Evolutionary conservation across 2,888 invertebrate species (phyloP).

Genomic region (Tholera decimalis): DNA sequence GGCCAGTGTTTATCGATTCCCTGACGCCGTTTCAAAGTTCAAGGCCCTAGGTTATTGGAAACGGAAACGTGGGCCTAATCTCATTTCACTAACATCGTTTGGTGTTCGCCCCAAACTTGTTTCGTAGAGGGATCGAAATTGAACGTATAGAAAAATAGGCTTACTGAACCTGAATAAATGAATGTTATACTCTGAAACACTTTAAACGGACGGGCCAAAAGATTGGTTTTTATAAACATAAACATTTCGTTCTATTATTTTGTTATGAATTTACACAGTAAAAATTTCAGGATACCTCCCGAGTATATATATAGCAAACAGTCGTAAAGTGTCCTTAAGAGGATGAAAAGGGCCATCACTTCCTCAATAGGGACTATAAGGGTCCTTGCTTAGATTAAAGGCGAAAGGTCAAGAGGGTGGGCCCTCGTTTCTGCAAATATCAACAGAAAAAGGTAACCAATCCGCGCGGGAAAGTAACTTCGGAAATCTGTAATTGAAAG

Average conservation of each 20-base stretch:
- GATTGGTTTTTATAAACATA: neutral
- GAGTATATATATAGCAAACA: conserved; percentile 2
- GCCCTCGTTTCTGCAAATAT: neutral
- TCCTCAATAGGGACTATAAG: conserved; percentile 1
- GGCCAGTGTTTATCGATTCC: conserved; percentile 40
- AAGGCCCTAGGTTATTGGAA: conserved; percentile 38
- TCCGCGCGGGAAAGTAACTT: neutral
- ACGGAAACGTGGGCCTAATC: conserved; percentile 31
- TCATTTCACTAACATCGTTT: conserved; percentile 44
- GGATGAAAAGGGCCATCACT: conserved; percentile 1
- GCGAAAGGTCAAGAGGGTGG: conserved; percentile 20
- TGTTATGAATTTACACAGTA: neutral
- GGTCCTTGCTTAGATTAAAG: conserved; percentile 14
- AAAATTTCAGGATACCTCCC: too few species aligned
- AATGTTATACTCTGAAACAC: conserved; percentile 9
- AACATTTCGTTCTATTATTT: neutral
- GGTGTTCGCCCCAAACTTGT: conserved; percentile 11
- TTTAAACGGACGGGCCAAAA: conserved; percentile 2
- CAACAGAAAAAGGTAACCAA: neutral
- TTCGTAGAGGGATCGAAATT: conserved; percentile 12
- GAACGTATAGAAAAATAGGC: neutral
- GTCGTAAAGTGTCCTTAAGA: neutral
- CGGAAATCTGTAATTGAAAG: neutral
- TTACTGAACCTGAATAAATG: conserved; percentile 29
- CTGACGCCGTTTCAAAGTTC: conserved; percentile 31